Evolutionary conservation across 2,113 vertebrate species (phyloP).

Genomic region (Formicarius rufipectus): DNA sequence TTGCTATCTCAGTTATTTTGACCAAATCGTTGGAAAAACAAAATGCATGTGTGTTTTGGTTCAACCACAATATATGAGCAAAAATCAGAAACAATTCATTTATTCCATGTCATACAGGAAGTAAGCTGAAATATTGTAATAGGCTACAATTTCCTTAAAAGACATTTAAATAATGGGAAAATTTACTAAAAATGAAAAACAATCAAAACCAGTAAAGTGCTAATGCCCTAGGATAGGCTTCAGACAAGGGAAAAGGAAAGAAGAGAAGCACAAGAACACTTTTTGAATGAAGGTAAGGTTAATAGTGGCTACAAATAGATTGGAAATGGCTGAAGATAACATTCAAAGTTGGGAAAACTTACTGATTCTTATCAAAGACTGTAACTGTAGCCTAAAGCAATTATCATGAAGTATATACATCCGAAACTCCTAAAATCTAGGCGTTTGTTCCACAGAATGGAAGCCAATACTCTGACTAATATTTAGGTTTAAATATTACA

Average conservation of each 20-base stretch:
- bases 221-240: not conserved
- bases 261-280: not conserved
- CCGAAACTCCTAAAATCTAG: not conserved
- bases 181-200: not conserved
- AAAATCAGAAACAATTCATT: not conserved
- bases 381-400: not conserved
- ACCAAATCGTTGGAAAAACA: not conserved
- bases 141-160: not conserved
- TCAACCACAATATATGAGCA: not conserved
- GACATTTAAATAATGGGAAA: not conserved
- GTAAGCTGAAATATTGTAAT: not conserved
- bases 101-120: not conserved
- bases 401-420: not conserved
- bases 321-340: not conserved
- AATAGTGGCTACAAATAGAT: not conserved
- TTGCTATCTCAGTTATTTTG: not conserved
- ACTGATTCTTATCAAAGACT: not conserved
- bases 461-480: not conserved
- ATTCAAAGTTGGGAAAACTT: not conserved
- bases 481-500: not conserved
- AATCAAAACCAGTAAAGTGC: not conserved
- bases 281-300: not conserved
- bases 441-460: not conserved
- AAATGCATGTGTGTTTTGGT: not conserved
- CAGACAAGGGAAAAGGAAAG: not conserved